Evolutionary conservation across 2,888 invertebrate species (phyloP).

Genomic region (Drosophila eohydei): DNA sequence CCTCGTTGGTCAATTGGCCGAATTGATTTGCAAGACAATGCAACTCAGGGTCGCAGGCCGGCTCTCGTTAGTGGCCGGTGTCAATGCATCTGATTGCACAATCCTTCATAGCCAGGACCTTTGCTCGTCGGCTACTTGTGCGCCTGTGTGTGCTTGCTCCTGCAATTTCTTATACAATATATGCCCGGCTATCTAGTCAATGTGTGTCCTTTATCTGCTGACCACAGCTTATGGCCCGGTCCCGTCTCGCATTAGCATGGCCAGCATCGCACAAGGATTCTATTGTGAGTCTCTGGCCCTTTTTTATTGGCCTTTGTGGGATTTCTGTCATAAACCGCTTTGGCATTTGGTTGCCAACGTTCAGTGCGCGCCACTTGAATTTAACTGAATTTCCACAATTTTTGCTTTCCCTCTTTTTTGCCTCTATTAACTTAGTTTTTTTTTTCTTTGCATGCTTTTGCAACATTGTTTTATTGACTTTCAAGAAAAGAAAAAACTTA

Average conservation of each 20-base stretch:
- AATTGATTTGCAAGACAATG: constrained; percentile 74
- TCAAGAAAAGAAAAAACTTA: constrained; percentile 48
- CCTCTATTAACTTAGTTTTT: constrained; percentile 33
- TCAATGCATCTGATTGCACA: constrained; percentile 72
- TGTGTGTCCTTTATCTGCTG: constrained; percentile 39
- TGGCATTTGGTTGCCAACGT: constrained; percentile 35
- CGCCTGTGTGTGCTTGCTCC: constrained; percentile 41
- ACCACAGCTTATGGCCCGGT: constrained; percentile 34
- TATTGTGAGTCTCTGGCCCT: constrained; percentile 33
- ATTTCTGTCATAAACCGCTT: constrained; percentile 61
- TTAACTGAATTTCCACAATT: constrained; percentile 47
- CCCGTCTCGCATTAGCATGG: constrained; percentile 47
- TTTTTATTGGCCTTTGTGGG: constrained; percentile 46
- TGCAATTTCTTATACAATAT: constrained; percentile 44
- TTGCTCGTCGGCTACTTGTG: constrained; percentile 46
- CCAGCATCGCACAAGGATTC: constrained; percentile 1
- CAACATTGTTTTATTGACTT: constrained; percentile 68
- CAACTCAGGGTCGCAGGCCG: constrained; percentile 21
- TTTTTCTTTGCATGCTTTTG: not conserved
- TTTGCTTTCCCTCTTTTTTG: constrained; percentile 19
- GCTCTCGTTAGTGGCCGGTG: constrained; percentile 55
- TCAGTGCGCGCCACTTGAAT: constrained; percentile 30
- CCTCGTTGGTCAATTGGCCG: constrained; percentile 45
- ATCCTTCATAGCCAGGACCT: constrained; percentile 59
- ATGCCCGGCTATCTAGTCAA: not conserved